Evolutionary conservation across 2,113 vertebrate species (phyloP).

Genomic region (Cynocephalus volans): DNA sequence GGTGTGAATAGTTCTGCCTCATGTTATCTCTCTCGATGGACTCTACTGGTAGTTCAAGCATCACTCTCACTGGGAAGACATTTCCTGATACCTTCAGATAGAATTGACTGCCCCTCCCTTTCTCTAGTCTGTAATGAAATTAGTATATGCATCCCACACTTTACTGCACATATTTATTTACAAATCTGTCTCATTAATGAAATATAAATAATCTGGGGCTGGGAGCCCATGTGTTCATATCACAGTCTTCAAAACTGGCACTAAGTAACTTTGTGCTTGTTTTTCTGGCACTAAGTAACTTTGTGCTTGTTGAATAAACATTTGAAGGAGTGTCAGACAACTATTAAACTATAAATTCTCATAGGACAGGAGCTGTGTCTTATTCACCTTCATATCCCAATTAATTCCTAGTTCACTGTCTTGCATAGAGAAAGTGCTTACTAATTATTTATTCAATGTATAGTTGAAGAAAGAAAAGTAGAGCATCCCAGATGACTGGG

Average conservation of each 20-base stretch:
- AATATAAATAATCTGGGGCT: slow-evolving; percentile 14
- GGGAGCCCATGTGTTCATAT: neutral
- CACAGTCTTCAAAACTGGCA: neutral
- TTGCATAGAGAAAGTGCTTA: neutral
- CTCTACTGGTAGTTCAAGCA: neutral
- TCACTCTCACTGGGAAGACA: neutral
- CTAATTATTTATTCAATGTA: neutral
- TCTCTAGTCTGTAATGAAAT: neutral
- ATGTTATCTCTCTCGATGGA: neutral
- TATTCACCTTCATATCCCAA: neutral
- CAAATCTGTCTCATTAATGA: neutral
- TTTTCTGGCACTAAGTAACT: neutral
- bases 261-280: neutral
- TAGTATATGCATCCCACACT: neutral
- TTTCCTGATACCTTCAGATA: neutral
- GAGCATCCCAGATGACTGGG: neutral
- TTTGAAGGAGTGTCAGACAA: neutral
- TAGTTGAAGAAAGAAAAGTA: slow-evolving; percentile 6
- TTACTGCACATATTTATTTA: slow-evolving; percentile 54
- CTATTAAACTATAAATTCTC: neutral
- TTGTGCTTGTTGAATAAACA: slow-evolving; percentile 40
- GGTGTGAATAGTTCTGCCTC: neutral
- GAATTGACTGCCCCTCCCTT: neutral
- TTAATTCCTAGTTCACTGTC: neutral
- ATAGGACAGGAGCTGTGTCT: neutral